Conservation (phyloP, 1,140 invertebrate genomes). For the Euglossa dilemma region DNA sequence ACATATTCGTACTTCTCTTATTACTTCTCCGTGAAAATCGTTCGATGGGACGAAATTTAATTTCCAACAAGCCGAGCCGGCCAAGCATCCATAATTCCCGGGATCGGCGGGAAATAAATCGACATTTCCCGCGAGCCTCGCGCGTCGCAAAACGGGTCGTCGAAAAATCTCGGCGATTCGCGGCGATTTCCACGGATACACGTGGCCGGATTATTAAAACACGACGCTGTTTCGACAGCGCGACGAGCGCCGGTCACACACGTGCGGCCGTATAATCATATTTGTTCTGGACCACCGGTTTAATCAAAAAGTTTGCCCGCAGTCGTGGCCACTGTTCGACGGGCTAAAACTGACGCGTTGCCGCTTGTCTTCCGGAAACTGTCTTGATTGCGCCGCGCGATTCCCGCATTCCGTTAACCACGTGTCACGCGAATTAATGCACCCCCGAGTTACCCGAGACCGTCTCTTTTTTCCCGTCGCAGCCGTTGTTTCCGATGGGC, state of each 20-base stretch:
- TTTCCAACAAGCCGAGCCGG: no score
- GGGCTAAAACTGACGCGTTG: conserved; percentile 19
- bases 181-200: not conserved
- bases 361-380: conserved; percentile 11
- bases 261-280: conserved; percentile 4
- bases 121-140: not conserved
- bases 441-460: not conserved
- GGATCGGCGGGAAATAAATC: not conserved
- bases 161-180: not conserved
- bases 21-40: no score
- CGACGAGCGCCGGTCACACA: not conserved
- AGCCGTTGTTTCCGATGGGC: not conserved
- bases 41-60: no score
- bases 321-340: not conserved
- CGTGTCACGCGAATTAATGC: not conserved
- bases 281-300: conserved; percentile 32
- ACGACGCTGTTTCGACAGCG: not conserved
- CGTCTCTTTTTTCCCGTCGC: not conserved
- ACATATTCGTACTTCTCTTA: no score
- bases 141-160: not conserved
- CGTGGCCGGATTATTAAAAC: conserved; percentile 23
- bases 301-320: conserved; percentile 44
- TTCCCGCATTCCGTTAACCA: not conserved
- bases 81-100: no score
- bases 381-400: not conserved